A percentile compares a stretch with the other conserved stretches of the same genome.
Evolutionary conservation across 2,113 vertebrate species (phyloP).

Genomic region (Eptatretus burgeri): DNA sequence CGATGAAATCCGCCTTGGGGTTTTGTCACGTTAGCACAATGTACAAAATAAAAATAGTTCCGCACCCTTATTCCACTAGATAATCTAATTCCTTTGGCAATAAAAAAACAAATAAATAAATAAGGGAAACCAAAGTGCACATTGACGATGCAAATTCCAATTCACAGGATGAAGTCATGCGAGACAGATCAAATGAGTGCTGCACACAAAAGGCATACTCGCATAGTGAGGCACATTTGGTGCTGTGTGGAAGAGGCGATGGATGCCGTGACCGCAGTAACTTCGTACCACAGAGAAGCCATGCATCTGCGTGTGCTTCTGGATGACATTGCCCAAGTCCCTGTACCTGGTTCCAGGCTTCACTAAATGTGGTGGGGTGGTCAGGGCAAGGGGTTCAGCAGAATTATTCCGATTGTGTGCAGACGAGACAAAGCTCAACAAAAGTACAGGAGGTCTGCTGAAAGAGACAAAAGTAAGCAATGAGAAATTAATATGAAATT

Average conservation of each 20-base stretch:
- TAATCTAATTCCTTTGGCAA: too few relatives aligned
- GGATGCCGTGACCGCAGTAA: conserved; percentile 92
- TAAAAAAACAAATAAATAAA: too few relatives aligned
- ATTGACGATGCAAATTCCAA: too few relatives aligned
- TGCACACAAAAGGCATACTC: conserved; percentile 25
- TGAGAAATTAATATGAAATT: too few relatives aligned
- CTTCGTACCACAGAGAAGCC: conserved; percentile 92
- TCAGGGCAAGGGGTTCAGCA: conserved; percentile 10
- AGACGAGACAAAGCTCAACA: not conserved
- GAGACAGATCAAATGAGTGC: not conserved
- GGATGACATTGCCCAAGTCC: conserved; percentile 87
- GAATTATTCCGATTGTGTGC: not conserved
- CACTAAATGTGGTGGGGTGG: conserved; percentile 19
- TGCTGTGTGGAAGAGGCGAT: conserved; percentile 84
- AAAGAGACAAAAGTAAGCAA: too few relatives aligned
- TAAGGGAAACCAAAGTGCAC: too few relatives aligned
- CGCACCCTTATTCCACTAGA: too few relatives aligned
- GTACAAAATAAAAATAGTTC: too few relatives aligned
- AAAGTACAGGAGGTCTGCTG: too few relatives aligned
- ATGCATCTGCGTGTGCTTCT: conserved; percentile 82
- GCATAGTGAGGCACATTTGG: conserved; percentile 78
- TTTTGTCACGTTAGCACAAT: too few relatives aligned
- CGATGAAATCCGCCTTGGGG: too few relatives aligned
- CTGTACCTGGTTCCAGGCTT: conserved; percentile 82
- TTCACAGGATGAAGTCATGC: too few relatives aligned